phyloP scores from a whole-genome alignment of 2,113 vertebrate genomes.

The Gnathonemus longibarbis region DNA sequence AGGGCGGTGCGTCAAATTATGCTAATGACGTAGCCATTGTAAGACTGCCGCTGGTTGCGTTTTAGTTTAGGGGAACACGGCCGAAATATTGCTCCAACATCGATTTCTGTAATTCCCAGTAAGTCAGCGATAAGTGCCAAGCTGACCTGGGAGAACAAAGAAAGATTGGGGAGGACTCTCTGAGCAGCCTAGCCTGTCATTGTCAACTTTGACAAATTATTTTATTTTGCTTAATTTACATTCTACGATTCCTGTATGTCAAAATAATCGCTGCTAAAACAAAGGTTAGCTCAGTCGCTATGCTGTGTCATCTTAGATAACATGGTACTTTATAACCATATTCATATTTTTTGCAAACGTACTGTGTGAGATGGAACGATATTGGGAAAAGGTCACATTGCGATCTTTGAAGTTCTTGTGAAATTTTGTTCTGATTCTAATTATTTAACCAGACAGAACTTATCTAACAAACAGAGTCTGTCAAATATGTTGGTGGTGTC shows the following conservation, averaged over 20 bases:
- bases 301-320: background rate
- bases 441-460: background rate
- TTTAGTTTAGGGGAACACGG: background rate
- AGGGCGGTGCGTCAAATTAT: background rate
- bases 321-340: background rate
- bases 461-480: background rate
- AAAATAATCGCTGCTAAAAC: background rate
- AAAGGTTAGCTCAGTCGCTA: background rate
- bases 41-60: background rate
- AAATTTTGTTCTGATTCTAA: background rate
- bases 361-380: background rate
- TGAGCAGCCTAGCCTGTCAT: background rate
- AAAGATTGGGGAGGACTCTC: background rate
- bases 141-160: background rate
- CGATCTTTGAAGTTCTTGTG: background rate
- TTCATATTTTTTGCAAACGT: too few relatives aligned
- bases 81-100: background rate
- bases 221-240: background rate
- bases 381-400: background rate
- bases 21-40: background rate
- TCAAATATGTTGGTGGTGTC: background rate
- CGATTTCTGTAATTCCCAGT: background rate
- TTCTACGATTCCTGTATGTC: background rate
- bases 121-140: background rate
- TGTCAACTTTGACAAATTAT: background rate